Base-by-base conservation (phyloP, 1,140 invertebrate species). In the Brachionus plicatilis region DNA sequence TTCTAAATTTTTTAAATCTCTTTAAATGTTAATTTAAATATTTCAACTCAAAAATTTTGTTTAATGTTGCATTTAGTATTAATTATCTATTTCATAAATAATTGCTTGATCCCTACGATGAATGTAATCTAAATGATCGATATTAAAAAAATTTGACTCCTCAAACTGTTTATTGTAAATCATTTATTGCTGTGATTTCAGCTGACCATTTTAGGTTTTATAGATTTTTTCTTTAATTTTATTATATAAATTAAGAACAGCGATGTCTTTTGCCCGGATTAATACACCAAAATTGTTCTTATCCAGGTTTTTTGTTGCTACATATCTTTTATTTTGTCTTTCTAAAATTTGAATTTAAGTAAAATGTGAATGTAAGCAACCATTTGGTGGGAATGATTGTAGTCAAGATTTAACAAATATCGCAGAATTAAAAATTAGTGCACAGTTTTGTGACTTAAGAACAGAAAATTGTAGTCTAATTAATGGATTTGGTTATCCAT, bases 391-490 rank as follows among this genome's bases (percentile, higher is more conserved):
- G 0, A 17, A 17, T 60, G 78, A 82, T 82, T 82, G 78, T n/a
- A 82, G 78, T 9, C 50, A 37, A 65, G 50, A 82, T 24, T 82
- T 82, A 33, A 24, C 53, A 20, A 33, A 82, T n/a, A 43, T 82
- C n/a, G 7, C 78, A 41, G 53, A 82, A 8, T 82, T 82, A 24
- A 20, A n/a, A 41, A 27, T 82, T 14, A 33, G 43, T 29, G 8
- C 11, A 3, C n/a, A 27, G 20, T 82, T 20, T 82, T 82, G 78
- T 82, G 78, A 82, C 27, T 60, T 82, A 68, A 82, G 78, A 60
- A 65, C 78, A 37, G 20, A 56, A 60, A 43, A 60, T 60, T 82
- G 78, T 41, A 41, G 8, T 60, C n/a, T 27, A 41, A 3, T 82
- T 3, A 82, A 82, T 29, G 78, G 14, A 24, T 82, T 65, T 60